Percentiles rank a stretch among this genome's conserved stretches.
Conservation (phyloP, 2,797 vertebrate species). For the Crocodylus rhombifer region DNA sequence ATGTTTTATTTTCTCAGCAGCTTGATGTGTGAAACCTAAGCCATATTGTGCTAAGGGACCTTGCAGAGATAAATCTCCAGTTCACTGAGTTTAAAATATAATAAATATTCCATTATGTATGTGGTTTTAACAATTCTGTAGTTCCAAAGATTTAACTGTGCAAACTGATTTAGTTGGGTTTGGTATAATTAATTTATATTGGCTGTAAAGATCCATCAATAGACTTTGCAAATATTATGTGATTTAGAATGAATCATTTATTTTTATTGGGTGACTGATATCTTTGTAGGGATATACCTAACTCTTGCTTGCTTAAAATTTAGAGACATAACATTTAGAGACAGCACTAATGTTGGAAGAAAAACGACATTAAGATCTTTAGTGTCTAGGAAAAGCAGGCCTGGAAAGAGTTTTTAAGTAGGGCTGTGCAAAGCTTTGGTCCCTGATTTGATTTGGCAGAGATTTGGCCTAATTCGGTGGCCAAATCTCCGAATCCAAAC, state of each 20-base stretch:
- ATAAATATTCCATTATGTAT: background rate
- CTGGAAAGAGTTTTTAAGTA: too few relatives aligned
- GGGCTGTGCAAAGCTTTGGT: too few relatives aligned
- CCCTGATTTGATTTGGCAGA: too few relatives aligned
- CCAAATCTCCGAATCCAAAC: too few relatives aligned
- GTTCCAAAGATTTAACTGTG: slow-evolving; percentile 17
- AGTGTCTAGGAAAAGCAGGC: too few relatives aligned
- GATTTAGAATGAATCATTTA: background rate
- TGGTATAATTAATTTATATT: background rate
- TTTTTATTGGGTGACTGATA: background rate
- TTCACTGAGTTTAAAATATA: background rate
- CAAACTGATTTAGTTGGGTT: background rate
- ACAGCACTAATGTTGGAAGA: too few relatives aligned
- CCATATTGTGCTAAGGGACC: background rate
- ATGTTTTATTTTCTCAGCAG: background rate
- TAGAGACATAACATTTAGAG: background rate
- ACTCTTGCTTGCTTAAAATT: background rate
- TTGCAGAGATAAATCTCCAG: background rate
- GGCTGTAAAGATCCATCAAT: background rate
- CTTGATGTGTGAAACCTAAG: background rate
- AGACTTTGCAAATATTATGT: background rate
- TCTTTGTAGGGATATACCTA: background rate
- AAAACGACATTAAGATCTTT: too few relatives aligned
- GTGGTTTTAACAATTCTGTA: background rate
- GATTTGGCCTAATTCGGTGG: too few relatives aligned